These are phyloP conservation scores for Elysia chlorotica DNA, from an alignment of 1,140 invertebrate genomes.

Conservation along the genomic window DNA sequence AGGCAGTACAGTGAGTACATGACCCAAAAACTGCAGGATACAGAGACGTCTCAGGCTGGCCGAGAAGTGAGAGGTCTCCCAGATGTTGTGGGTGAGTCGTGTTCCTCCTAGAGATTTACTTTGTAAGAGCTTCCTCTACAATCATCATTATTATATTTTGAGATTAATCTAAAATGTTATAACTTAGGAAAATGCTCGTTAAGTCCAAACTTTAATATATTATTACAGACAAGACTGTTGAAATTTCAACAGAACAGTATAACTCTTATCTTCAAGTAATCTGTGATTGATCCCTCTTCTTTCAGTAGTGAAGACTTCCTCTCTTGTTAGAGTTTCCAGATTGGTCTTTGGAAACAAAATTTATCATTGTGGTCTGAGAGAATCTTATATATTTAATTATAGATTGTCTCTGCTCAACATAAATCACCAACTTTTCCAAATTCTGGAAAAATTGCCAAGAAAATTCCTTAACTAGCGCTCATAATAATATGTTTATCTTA, in stretches of 20 bases:
- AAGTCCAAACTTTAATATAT: not conserved
- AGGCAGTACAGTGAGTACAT: constrained; percentile 53
- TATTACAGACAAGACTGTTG: not conserved
- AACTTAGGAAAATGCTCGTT: not conserved
- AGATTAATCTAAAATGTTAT: not conserved
- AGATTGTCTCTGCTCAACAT: no score
- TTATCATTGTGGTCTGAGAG: no score
- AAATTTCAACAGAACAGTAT: no score
- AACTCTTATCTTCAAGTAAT: not conserved
- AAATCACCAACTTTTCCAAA: no score
- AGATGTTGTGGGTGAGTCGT: constrained; percentile 53
- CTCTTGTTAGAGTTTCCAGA: no score
- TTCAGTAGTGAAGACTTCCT: no score
- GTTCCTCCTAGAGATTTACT: not conserved
- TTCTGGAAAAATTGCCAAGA: no score
- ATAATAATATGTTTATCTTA: no score
- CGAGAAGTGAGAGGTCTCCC: constrained; percentile 54
- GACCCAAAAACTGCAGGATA: constrained; percentile 33
- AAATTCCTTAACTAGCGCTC: no score
- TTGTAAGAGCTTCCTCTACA: not conserved
- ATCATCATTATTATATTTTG: not conserved
- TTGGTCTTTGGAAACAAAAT: no score
- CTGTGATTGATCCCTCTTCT: no score
- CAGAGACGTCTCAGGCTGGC: constrained; percentile 34
- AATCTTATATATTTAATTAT: no score